These are phyloP conservation scores for Ictidomys tridecemlineatus DNA, from an alignment of 2,113 vertebrate species.

Conservation along the genomic window DNA sequence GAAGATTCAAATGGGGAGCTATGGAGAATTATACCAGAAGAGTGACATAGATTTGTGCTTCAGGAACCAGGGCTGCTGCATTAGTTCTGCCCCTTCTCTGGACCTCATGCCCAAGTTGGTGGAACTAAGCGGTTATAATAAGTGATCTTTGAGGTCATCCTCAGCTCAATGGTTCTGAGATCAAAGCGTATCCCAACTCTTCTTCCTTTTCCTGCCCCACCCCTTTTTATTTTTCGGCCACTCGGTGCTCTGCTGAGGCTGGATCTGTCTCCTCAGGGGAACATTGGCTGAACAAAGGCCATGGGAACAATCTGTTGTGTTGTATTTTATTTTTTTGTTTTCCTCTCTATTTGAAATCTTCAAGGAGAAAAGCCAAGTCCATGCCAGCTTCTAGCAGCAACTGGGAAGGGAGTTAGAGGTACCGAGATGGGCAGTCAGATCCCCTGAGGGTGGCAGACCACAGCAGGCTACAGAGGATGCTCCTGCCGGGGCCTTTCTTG, in stretches of 20 bases:
- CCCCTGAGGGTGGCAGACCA: not conserved
- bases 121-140: not conserved
- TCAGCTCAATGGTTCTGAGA: not conserved
- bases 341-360: slow-evolving; percentile 59
- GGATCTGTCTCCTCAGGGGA: not conserved
- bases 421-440: not conserved
- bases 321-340: not conserved
- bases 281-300: not conserved
- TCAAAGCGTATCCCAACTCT: not conserved
- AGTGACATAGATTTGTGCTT: not conserved
- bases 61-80: not conserved
- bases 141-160: not conserved
- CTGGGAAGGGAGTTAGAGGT: slow-evolving; percentile 46
- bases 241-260: not conserved
- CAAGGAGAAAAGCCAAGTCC: slow-evolving; percentile 38
- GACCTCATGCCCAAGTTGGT: not conserved
- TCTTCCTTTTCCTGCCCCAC: not conserved
- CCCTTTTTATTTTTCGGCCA: not conserved
- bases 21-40: not conserved
- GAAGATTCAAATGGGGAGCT: not conserved
- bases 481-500: not conserved
- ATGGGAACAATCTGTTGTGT: slow-evolving; percentile 9
- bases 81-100: not conserved
- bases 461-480: not conserved
- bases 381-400: not conserved